Evolutionary conservation across 2,797 vertebrate species (phyloP).

Genomic region (Austrolebias charrua): DNA sequence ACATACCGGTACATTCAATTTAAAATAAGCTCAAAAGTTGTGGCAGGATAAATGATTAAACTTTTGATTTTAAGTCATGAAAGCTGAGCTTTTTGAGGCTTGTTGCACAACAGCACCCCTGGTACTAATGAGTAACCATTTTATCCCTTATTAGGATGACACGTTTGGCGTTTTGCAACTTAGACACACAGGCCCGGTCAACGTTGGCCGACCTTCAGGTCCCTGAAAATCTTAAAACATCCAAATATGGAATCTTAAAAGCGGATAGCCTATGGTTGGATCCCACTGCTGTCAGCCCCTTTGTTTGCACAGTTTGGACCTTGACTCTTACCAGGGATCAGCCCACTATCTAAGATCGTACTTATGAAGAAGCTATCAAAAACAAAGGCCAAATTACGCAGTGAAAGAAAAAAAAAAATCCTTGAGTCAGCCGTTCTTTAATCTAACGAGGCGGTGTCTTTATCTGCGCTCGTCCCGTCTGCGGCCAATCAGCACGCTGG

Average conservation of each 20-base stretch:
- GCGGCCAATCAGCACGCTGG: slow-evolving; percentile 21
- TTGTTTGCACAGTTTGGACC: slow-evolving; percentile 78
- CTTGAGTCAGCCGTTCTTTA: slow-evolving; percentile 54
- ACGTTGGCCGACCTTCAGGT: slow-evolving; percentile 29
- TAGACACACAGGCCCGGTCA: slow-evolving; percentile 34
- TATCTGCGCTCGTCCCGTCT: slow-evolving; percentile 34
- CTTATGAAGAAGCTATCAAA: slow-evolving; percentile 54
- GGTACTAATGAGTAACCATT: slow-evolving; percentile 54
- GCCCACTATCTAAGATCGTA: slow-evolving; percentile 66
- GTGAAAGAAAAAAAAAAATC: slow-evolving; percentile 7
- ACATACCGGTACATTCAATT: no score
- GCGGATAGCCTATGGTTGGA: slow-evolving; percentile 29
- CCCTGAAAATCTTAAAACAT: slow-evolving; percentile 58
- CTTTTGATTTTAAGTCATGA: background rate
- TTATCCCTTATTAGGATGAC: slow-evolving; percentile 65
- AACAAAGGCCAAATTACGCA: slow-evolving; percentile 42
- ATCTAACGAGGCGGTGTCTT: slow-evolving; percentile 37
- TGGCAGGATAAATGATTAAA: background rate
- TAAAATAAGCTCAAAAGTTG: no score
- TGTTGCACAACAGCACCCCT: background rate
- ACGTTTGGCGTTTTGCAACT: slow-evolving; percentile 49
- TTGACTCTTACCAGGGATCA: slow-evolving; percentile 70
- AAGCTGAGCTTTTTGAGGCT: background rate
- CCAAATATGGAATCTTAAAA: slow-evolving; percentile 79
- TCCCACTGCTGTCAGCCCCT: slow-evolving; percentile 33